These are phyloP conservation scores for Limnodromus scolopaceus DNA, from an alignment of 2,797 vertebrate genomes.

Conservation along the genomic window DNA sequence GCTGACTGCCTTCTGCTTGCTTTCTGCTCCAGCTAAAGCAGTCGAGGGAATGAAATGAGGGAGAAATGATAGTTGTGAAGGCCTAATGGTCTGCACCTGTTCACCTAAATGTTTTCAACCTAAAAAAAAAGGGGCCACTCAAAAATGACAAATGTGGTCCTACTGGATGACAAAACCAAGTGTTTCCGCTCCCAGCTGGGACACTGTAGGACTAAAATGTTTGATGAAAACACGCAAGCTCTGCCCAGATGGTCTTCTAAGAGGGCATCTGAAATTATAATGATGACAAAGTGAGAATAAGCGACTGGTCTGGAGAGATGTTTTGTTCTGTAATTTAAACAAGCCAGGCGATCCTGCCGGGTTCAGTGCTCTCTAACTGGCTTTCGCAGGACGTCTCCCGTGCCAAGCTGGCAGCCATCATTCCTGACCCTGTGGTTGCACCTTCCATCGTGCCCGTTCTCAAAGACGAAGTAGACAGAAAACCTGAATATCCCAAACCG, in stretches of 20 bases:
- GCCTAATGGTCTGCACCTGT: constrained; percentile 45
- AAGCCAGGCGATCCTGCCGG: neutral
- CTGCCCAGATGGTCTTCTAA: constrained; percentile 24
- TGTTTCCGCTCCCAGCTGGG: neutral
- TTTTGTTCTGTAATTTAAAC: neutral
- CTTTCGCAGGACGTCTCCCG: constrained; percentile 92
- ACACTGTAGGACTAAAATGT: neutral
- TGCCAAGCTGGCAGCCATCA: constrained; percentile 91
- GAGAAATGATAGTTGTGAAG: constrained; percentile 19
- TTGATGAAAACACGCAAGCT: neutral
- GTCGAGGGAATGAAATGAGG: constrained; percentile 25
- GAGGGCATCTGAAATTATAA: neutral
- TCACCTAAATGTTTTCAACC: neutral
- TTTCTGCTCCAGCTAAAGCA: neutral
- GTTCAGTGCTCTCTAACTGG: constrained; percentile 59
- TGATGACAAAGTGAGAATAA: neutral
- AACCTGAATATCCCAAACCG: constrained; percentile 97
- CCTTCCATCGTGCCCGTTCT: constrained; percentile 88
- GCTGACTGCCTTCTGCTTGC: constrained; percentile 5
- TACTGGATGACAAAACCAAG: neutral
- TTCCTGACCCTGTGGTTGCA: constrained; percentile 92
- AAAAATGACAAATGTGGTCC: neutral
- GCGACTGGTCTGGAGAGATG: neutral
- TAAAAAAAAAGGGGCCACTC: neutral
- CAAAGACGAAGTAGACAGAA: constrained; percentile 96